Percentiles rank a stretch among this genome's conserved stretches.
These are phyloP conservation scores for Coremacera marginata DNA, from an alignment of 2,888 invertebrate species.

Conservation along the genomic window DNA sequence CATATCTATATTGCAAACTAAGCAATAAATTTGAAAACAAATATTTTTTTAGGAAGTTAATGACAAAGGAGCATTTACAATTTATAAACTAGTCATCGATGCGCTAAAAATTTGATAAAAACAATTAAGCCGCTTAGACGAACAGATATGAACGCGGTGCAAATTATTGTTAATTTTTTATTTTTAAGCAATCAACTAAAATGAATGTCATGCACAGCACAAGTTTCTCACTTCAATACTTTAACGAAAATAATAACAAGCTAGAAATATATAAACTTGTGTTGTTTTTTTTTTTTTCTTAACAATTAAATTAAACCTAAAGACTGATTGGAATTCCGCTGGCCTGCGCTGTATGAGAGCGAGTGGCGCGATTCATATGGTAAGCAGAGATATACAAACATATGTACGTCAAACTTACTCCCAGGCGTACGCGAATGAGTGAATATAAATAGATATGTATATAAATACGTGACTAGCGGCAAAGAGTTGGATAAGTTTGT, in stretches of 20 bases:
- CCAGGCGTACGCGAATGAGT: background rate
- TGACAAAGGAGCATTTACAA: no score
- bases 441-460: background rate
- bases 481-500: background rate
- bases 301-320: background rate
- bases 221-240: background rate
- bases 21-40: no score
- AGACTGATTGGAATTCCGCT: background rate
- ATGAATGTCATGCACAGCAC: no score
- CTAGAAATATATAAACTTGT: background rate
- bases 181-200: no score
- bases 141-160: no score
- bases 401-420: background rate
- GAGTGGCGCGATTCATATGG: background rate
- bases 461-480: constrained; percentile 28
- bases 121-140: no score
- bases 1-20: no score
- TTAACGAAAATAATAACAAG: background rate
- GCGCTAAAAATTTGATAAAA: no score
- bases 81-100: no score
- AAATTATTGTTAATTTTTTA: no score
- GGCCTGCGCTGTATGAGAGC: background rate
- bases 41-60: no score
- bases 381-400: background rate
- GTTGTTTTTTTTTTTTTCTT: no score